Base-by-base conservation (phyloP, 2,113 vertebrate species). In the Nesogale talazaci region DNA sequence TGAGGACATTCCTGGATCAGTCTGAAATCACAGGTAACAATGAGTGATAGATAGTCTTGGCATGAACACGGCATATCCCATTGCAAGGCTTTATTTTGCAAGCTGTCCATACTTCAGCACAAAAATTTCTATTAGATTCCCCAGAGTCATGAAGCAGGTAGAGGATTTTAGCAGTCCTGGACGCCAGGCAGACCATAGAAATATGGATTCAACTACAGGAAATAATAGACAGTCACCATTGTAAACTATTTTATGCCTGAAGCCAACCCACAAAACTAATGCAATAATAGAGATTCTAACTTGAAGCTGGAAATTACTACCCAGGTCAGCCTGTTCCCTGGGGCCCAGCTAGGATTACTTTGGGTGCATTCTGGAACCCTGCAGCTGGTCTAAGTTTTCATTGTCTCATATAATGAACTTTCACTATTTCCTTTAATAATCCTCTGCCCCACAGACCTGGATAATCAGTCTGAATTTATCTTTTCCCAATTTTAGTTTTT, bases 371-470 rank as follows among this genome's bases (percentile, higher is more conserved):
- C 63, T 82, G 78, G 81, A 94, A 78, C 61, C 42, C 81, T 38
- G 38, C 95, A 96, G 95, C 95, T 97, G 95, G 83, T 80, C 94
- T 69, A 75, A 52, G 46, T 83, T 94, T 92, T 91, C 91, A 69
- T 69, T 91, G 89, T 95, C 92, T 89, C 82, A 81, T 74, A 77
- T 57, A 95, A 94, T 85, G 84, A 94, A 96, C 95, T 95, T 94
- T 72, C 93, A 85, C 89, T 85, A 87, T 82, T 96, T 94, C 89
- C 89, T 96, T 92, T 94, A 94, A 96, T 93, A 97, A 96, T 81
- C 89, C 69, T 92, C 91, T 92, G 65, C 31, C 56, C 69, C 34
- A 52, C 34, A 87, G 75, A 67, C 90, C 90, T 70, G 65, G 38
- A 94, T 14, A 93, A 72, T 95, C 78, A 94, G 75, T 57, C 86